Evolutionary conservation across 2,888 invertebrate genomes (phyloP).

Genomic region (Tetheella fluctuosa): DNA sequence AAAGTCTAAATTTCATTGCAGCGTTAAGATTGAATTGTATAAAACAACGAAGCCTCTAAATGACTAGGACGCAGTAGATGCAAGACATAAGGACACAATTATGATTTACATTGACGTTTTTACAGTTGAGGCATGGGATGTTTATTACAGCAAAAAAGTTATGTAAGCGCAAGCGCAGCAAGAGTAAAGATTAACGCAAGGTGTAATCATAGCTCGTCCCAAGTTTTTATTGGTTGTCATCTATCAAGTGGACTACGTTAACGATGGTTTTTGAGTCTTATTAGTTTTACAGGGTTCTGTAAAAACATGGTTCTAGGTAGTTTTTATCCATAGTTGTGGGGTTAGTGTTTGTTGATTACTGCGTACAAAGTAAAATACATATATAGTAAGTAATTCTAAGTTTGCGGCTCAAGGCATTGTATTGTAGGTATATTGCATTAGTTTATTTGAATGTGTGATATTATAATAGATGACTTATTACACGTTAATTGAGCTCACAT

Average conservation of each 20-base stretch:
- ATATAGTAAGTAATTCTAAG: too few relatives aligned
- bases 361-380: background rate
- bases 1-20: conserved; percentile 21
- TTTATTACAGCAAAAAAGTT: conserved; percentile 56
- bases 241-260: conserved; percentile 38
- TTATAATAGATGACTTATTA: background rate
- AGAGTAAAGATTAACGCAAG: conserved; percentile 41
- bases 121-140: conserved; percentile 43
- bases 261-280: conserved; percentile 12
- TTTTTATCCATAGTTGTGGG: too few relatives aligned
- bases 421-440: background rate
- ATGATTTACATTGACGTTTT: conserved; percentile 47
- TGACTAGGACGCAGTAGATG: conserved; percentile 23
- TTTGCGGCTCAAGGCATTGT: background rate
- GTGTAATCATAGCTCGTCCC: conserved; percentile 35
- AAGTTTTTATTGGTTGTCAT: conserved; percentile 40
- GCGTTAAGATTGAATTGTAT: conserved; percentile 16
- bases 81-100: conserved; percentile 31
- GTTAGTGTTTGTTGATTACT: too few relatives aligned
- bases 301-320: too few relatives aligned
- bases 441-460: background rate
- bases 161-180: conserved; percentile 34
- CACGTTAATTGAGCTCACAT: background rate
- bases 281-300: background rate
- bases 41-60: conserved; percentile 36